Evolutionary conservation across 1,140 invertebrate genomes (phyloP).

Genomic region (Drosophila yakuba): DNA sequence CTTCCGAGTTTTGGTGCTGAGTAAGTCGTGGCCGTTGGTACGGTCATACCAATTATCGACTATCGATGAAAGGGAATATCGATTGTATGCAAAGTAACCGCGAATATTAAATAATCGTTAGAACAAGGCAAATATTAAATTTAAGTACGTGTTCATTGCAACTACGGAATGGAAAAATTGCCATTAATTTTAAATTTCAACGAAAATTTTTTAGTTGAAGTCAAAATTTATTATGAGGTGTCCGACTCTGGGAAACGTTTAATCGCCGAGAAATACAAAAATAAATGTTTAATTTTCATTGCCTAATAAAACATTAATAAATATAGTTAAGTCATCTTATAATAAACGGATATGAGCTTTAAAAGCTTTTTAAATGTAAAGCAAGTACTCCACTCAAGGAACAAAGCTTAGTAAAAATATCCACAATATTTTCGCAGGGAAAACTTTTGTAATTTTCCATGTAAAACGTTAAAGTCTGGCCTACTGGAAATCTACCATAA

Average conservation of each 20-base stretch:
- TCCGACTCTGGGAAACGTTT: too few species aligned
- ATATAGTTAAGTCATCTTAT: too few species aligned
- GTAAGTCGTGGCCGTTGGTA: not conserved
- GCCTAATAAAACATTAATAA: too few species aligned
- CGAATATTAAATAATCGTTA: not conserved
- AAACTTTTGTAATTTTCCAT: too few species aligned
- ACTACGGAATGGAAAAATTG: not conserved
- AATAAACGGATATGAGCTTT: not conserved
- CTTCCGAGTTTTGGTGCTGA: conserved; percentile 21
- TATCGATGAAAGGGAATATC: not conserved
- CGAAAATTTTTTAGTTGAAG: not conserved
- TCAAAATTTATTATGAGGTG: not conserved
- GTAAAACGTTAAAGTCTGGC: too few species aligned
- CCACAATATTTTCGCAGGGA: not conserved
- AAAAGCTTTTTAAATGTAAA: not conserved
- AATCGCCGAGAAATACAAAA: too few species aligned
- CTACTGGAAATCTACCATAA: too few species aligned
- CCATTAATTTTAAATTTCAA: not conserved
- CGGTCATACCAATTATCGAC: not conserved
- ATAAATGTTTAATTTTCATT: too few species aligned
- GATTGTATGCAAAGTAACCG: not conserved
- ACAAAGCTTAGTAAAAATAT: not conserved
- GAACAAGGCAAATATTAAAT: not conserved
- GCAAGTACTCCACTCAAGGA: not conserved
- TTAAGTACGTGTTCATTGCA: not conserved